Percentiles rank a stretch among this genome's conserved stretches.
Conservation (phyloP, 2,888 invertebrate species). For the Elmis aenea region DNA sequence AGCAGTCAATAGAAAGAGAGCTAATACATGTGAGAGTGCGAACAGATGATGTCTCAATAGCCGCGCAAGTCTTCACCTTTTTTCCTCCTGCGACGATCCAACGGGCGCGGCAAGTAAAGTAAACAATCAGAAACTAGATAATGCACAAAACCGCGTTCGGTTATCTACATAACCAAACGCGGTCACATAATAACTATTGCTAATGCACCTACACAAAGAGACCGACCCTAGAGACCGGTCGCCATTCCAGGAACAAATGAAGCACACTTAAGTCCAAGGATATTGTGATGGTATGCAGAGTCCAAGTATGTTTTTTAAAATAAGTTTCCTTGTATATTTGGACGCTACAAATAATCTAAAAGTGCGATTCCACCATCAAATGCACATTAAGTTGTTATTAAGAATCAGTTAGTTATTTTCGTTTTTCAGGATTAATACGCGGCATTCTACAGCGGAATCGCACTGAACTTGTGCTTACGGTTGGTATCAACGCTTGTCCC, state of each 20-base stretch:
- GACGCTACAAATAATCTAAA: slow-evolving; percentile 40
- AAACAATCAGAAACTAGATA: slow-evolving; percentile 46
- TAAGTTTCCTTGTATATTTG: slow-evolving; percentile 30
- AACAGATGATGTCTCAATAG: slow-evolving; percentile 42
- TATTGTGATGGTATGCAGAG: slow-evolving; percentile 28
- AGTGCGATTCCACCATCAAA: slow-evolving; percentile 35
- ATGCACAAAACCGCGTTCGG: slow-evolving; percentile 41
- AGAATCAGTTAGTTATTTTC: slow-evolving; percentile 12
- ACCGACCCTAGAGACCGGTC: slow-evolving; percentile 39
- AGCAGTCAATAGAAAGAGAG: slow-evolving; percentile 32
- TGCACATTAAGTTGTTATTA: too few relatives aligned
- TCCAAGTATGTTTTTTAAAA: slow-evolving; percentile 6
- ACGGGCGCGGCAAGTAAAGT: slow-evolving; percentile 47
- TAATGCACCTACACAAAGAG: slow-evolving; percentile 44
- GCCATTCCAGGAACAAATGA: slow-evolving; percentile 50
- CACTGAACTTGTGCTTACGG: slow-evolving; percentile 49
- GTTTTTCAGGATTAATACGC: slow-evolving; percentile 11
- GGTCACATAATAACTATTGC: slow-evolving; percentile 15
- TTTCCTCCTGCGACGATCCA: slow-evolving; percentile 55
- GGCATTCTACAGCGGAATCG: slow-evolving; percentile 43
- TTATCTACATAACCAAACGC: slow-evolving; percentile 25
- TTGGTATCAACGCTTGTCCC: slow-evolving; percentile 60
- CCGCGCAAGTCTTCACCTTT: slow-evolving; percentile 59
- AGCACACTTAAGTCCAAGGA: slow-evolving; percentile 44
- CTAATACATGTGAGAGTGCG: slow-evolving; percentile 47